phyloP scores from a whole-genome alignment of 2,797 vertebrate species.

The Chaetodon trifasciatus region DNA sequence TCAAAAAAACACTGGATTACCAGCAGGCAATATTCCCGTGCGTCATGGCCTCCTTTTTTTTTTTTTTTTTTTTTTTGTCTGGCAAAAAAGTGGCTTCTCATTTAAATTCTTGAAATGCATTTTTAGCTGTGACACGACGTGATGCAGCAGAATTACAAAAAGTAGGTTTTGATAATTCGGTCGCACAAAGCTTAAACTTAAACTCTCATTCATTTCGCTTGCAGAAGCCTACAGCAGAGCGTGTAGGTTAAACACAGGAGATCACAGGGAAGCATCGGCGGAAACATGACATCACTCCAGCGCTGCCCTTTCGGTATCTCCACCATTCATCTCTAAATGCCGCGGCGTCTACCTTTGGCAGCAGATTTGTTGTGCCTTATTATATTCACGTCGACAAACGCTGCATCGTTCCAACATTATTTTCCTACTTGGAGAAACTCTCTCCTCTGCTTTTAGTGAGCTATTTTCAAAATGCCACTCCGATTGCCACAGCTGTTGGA shows the following conservation, averaged over 20 bases:
- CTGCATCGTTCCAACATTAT: conserved; percentile 54
- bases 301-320: conserved; percentile 27
- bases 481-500: conserved; percentile 62
- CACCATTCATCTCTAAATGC: conserved; percentile 36
- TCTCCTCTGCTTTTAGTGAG: conserved; percentile 45
- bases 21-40: conserved; percentile 27
- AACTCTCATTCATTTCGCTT: not conserved
- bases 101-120: conserved; percentile 39
- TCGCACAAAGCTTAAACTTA: not conserved
- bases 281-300: not conserved
- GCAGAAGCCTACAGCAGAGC: not conserved
- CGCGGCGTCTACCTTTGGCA: conserved; percentile 44
- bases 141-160: not conserved
- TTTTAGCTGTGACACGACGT: conserved; percentile 18
- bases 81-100: conserved; percentile 31
- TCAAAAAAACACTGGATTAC: conserved; percentile 6
- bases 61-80: conserved; percentile 29
- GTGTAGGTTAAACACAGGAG: not conserved
- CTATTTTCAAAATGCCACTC: conserved; percentile 61
- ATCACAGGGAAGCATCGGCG: conserved; percentile 3
- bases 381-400: conserved; percentile 57
- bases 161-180: not conserved
- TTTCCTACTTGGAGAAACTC: conserved; percentile 45
- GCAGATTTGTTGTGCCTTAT: conserved; percentile 58
- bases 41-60: conserved; percentile 30